Base-by-base conservation (phyloP, 2,888 invertebrate genomes). In the Acanthococcus lagerstroemiae region DNA sequence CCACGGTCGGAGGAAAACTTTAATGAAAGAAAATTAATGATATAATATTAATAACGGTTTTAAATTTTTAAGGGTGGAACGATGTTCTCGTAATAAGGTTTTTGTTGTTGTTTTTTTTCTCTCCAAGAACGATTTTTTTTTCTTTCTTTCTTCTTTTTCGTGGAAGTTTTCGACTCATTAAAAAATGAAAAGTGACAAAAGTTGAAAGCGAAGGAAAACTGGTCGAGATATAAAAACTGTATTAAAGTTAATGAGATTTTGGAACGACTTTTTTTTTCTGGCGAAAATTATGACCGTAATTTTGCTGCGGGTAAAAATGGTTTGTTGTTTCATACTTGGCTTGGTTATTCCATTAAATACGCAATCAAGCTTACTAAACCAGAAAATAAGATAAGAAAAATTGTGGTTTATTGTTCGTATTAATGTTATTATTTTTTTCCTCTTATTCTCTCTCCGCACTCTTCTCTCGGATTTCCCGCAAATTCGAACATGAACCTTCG, bases 221-320 rank as follows among this genome's bases (percentile, higher is more conserved):
- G 27, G 37, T 52, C 50, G 50, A 50, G 61, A 61, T 61, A 61
- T 61, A 61, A 56, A 65, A 65, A 65, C 24, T 56, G 65, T 65
- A 65, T 65, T 65, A 65, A 55, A 65, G 65, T 65, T 65, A 65
- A 65, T 65, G 65, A 65, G 65, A 65, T 65, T 65, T 65, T 65
- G 27, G 55, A 65, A 65, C 55, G 65, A 65, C 30, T 17, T 48
- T 52, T 52, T 22, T 52, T 52, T 19, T 15, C 24, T 52, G 3
- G 52, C 26, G 60, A 61, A 61, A 61, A 61, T 61, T 61, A 61
- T 61, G 61, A 61, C 30, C 61, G 61, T 61, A 61, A 61, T 61
- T 61, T 61, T 19, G 61, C 48, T 52, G 61, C 52, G 21, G 52
- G 61, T 61, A 61, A 52, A 52, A 61, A 61, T 61, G 61, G 61